phyloP scores from a whole-genome alignment of 2,888 invertebrate genomes.

The Drosophila lutescens region DNA sequence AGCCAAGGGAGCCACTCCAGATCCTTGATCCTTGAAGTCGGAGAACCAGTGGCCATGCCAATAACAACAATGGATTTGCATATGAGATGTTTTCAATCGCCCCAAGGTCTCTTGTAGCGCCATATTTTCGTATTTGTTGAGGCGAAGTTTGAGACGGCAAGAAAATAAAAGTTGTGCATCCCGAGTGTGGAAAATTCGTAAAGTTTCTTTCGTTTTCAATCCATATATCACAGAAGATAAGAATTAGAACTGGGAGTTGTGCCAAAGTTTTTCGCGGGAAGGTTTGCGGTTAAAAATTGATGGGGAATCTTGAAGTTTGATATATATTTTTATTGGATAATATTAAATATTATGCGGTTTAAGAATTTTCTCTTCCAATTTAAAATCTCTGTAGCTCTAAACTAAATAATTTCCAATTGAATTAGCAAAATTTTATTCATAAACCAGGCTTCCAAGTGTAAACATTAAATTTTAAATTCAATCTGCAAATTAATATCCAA shows the following conservation, averaged over 20 bases:
- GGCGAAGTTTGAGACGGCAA: conserved; percentile 41
- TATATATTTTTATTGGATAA: no score
- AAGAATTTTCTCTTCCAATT: no score
- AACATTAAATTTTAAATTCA: not conserved
- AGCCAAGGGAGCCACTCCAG: conserved; percentile 30
- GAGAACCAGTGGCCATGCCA: conserved; percentile 34
- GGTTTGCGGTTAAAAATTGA: conserved; percentile 12
- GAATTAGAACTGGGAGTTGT: conserved; percentile 24
- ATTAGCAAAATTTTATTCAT: not conserved
- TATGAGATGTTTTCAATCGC: conserved; percentile 75
- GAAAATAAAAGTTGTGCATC: conserved; percentile 36
- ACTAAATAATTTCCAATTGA: not conserved
- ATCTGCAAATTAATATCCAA: not conserved
- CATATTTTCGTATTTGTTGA: conserved; percentile 37
- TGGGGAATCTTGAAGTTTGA: not conserved
- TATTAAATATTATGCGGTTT: no score
- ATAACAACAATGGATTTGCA: conserved; percentile 60
- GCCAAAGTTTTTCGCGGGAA: conserved; percentile 14
- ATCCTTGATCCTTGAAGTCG: conserved; percentile 8
- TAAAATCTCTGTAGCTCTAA: no score
- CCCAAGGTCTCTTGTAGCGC: conserved; percentile 51
- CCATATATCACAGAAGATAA: conserved; percentile 41
- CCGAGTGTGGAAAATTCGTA: conserved; percentile 47
- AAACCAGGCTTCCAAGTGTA: not conserved
- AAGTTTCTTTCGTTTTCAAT: conserved; percentile 62